Evolutionary conservation across 2,113 vertebrate species (phyloP), one percentile per base, ranked within the genome.

Genomic region (Microtus richardsoni): DNA sequence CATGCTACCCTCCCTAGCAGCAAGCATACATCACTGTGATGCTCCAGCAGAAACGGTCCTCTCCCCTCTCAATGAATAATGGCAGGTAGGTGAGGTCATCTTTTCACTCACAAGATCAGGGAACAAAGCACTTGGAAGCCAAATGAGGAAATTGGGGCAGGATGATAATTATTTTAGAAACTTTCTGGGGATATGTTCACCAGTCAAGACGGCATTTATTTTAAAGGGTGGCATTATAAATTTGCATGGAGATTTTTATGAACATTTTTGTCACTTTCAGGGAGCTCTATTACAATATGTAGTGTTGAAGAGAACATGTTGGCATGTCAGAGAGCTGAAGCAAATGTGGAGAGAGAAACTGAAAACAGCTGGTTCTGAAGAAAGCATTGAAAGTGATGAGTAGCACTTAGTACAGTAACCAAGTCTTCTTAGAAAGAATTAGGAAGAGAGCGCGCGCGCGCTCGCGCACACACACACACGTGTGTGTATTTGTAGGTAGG

Each of bases 281-380:
- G 93, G 89, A 96, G 95, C 96, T 96, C 87, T 93, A 89, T 96
- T 97, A 95, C 24, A 89, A 96, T 97, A 96, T 70, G 94, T 33
- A 75, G 39, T 62, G 94, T 96, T 91, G 96, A 97, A 88, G 98
- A 95, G 96, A 97, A 93, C 90, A 82, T 96, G 91, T 97, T 98
- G 97, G 97, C 96, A 96, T 95, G 97, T 98, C 92, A 96, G 90
- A 24, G 19, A 97, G 96, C 95, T 97, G 92, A 97, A 97, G 95
- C 96, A 98, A 94, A 98, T 39, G 64, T 85, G 96, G 97, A 98
- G 79, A 86, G 98, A 92, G 97, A 98, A 96, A 74, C 95, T 95
- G 94, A 98, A 98, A 98, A 98, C 97, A 97, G 58, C 98, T 95
- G 92, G 97, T 97, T 98, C 96, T 77, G 85, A 96, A 97, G 97